These are phyloP conservation scores for Misgurnus mizolepis DNA, from an alignment of 2,113 vertebrate genomes.

Conservation along the genomic window DNA sequence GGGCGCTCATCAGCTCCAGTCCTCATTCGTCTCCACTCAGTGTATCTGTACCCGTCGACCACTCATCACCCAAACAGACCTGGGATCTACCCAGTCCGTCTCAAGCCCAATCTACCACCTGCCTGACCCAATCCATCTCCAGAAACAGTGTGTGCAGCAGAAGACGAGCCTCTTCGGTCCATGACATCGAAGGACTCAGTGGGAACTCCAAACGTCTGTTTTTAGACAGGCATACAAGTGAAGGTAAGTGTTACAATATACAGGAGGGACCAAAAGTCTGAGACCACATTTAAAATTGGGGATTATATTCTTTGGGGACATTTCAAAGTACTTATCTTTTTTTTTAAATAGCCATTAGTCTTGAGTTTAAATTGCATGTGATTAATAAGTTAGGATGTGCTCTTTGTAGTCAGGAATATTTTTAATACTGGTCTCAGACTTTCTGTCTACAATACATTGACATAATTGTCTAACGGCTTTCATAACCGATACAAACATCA, in stretches of 20 bases:
- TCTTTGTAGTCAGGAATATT: neutral
- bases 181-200: conserved; percentile 92
- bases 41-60: conserved; percentile 87
- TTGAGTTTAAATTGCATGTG: no score
- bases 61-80: conserved; percentile 89
- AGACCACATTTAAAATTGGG: no score
- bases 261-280: no score
- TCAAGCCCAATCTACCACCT: conserved; percentile 82
- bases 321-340: no score
- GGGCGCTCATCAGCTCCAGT: conserved; percentile 89
- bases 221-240: conserved; percentile 87
- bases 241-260: conserved; percentile 75
- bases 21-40: conserved; percentile 87
- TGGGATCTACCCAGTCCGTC: conserved; percentile 88
- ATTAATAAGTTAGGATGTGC: neutral
- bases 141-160: conserved; percentile 91
- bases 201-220: conserved; percentile 85
- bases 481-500: no score
- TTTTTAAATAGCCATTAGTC: no score
- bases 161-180: conserved; percentile 93
- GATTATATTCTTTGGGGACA: neutral
- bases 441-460: no score
- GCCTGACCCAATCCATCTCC: conserved; percentile 86
- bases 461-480: no score
- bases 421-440: no score